Percentiles rank a stretch among this genome's conserved stretches.
phyloP scores from a whole-genome alignment of 2,797 vertebrate genomes.

The Poeciliopsis gracilis region DNA sequence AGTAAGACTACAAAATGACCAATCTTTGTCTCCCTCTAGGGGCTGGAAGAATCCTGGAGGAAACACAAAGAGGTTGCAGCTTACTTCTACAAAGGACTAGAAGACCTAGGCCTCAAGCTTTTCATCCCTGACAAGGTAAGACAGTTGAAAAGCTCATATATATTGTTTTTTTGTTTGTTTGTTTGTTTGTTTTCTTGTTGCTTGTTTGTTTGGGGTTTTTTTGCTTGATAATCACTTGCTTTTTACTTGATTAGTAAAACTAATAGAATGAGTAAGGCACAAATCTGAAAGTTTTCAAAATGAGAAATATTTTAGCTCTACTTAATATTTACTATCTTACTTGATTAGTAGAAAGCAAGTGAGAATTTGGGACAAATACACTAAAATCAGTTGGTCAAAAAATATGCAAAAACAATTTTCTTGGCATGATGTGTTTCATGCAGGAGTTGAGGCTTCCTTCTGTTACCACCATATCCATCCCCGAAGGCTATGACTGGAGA shows the following conservation, averaged over 20 bases:
- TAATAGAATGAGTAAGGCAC: no score
- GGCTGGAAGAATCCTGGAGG: slow-evolving; percentile 90
- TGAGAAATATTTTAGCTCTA: no score
- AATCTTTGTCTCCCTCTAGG: slow-evolving; percentile 77
- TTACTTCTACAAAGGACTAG: slow-evolving; percentile 85
- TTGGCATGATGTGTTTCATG: slow-evolving; percentile 9
- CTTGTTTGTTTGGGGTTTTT: neutral
- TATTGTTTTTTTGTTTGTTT: neutral
- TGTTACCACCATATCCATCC: slow-evolving; percentile 87
- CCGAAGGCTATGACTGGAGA: slow-evolving; percentile 88
- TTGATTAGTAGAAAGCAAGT: neutral
- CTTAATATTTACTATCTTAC: no score
- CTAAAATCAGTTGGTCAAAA: neutral
- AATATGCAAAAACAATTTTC: neutral
- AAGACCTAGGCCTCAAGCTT: slow-evolving; percentile 88
- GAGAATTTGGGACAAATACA: neutral
- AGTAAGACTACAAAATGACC: neutral
- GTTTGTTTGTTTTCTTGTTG: neutral
- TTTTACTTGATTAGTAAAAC: no score
- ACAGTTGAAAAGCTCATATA: neutral
- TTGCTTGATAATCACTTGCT: neutral
- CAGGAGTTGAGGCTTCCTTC: slow-evolving; percentile 91
- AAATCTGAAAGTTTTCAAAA: no score
- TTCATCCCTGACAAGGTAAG: slow-evolving; percentile 90
- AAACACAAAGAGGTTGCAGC: slow-evolving; percentile 82